Percentiles rank a stretch among this genome's conserved stretches.
Conservation (phyloP, 2,888 invertebrate genomes). For the Psococerastis gibbosa region DNA sequence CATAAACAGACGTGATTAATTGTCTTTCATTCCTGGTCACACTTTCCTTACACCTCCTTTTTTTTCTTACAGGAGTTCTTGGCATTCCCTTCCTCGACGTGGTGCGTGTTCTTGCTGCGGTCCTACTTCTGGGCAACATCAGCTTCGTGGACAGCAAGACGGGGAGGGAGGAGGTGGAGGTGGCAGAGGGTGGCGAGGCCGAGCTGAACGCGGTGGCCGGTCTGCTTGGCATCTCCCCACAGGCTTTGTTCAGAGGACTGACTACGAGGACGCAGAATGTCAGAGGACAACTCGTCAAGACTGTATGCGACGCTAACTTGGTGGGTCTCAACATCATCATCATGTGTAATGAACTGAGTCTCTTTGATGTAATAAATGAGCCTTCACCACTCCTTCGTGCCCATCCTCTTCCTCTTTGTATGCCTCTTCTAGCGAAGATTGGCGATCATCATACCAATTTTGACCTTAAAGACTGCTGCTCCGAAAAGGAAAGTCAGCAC, state of each 20-base stretch:
- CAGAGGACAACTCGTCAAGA: slow-evolving; percentile 58
- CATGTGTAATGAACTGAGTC: too few species aligned
- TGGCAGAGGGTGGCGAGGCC: slow-evolving; percentile 59
- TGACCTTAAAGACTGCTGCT: too few species aligned
- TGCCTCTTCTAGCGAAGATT: too few species aligned
- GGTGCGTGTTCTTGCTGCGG: slow-evolving; percentile 75
- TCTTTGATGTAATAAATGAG: too few species aligned
- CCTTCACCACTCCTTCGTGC: too few species aligned
- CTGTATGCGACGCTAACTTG: slow-evolving; percentile 66
- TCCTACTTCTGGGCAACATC: slow-evolving; percentile 79
- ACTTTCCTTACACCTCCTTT: too few species aligned
- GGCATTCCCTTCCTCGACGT: slow-evolving; percentile 91
- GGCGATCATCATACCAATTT: too few species aligned
- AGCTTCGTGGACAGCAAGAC: slow-evolving; percentile 57
- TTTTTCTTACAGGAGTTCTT: slow-evolving; percentile 37
- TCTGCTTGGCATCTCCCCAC: slow-evolving; percentile 56
- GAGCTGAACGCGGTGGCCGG: slow-evolving; percentile 76
- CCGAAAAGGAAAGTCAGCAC: too few species aligned
- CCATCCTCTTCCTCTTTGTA: too few species aligned
- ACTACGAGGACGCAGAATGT: slow-evolving; percentile 65
- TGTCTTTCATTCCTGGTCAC: too few species aligned
- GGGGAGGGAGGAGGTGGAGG: slow-evolving; percentile 31
- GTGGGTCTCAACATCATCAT: too few species aligned
- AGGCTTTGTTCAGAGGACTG: slow-evolving; percentile 59
- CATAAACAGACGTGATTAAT: too few species aligned